These are phyloP conservation scores for Epinotia ramella DNA, from an alignment of 2,888 invertebrate genomes.

Conservation along the genomic window DNA sequence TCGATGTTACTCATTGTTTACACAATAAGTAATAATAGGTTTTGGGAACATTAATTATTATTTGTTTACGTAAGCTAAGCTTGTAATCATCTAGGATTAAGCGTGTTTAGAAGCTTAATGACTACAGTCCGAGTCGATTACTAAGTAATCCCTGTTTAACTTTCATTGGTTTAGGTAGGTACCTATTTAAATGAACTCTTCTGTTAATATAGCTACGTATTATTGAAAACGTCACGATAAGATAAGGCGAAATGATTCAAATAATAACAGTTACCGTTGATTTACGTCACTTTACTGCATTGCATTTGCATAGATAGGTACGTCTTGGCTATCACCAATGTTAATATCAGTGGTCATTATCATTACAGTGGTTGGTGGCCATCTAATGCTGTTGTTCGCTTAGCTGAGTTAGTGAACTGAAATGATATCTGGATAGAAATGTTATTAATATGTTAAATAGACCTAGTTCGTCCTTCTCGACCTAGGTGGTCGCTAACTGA, in stretches of 20 bases:
- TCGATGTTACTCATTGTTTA: too few species aligned
- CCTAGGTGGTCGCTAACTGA: too few species aligned
- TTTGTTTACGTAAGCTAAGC: background rate
- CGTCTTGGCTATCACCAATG: too few species aligned
- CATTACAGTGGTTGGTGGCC: too few species aligned
- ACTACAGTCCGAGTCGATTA: background rate
- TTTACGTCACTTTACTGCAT: background rate
- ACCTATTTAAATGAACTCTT: background rate
- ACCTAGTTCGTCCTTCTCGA: too few species aligned
- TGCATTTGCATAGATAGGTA: background rate
- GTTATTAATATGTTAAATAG: too few species aligned
- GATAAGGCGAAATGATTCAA: constrained; percentile 7
- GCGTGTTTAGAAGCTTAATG: background rate
- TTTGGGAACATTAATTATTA: background rate
- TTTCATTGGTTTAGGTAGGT: background rate
- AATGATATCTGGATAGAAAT: too few species aligned
- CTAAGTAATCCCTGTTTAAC: constrained; percentile 4
- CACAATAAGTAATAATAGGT: too few species aligned
- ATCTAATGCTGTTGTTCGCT: too few species aligned
- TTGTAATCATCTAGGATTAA: background rate
- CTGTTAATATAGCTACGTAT: too few species aligned
- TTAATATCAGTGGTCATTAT: too few species aligned
- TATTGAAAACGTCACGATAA: background rate
- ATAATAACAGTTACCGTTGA: constrained; percentile 1
- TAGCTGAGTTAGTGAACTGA: too few species aligned